Percentiles rank a stretch among this genome's conserved stretches.
phyloP scores from a whole-genome alignment of 1,140 invertebrate species.

The Drosophila neocordata region DNA sequence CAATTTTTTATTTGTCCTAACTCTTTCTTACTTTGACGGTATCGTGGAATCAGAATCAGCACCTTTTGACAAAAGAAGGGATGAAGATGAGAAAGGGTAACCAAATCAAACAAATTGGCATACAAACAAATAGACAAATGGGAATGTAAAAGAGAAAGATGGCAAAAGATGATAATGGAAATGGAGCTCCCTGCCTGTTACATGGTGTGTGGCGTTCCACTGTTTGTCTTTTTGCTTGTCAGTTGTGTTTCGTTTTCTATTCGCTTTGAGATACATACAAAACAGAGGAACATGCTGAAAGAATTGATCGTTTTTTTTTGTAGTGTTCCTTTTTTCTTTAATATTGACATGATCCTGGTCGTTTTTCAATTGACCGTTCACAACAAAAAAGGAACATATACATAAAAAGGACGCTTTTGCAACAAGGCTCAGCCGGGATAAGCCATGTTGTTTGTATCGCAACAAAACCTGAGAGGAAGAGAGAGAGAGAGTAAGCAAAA shows the following conservation, averaged over 20 bases:
- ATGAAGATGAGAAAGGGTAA: conserved; percentile 35
- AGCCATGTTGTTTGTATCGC: conserved; percentile 67
- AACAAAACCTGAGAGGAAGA: conserved; percentile 26
- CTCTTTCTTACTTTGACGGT: conserved; percentile 56
- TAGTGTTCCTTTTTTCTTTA: conserved; percentile 19
- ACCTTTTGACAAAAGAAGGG: conserved; percentile 10
- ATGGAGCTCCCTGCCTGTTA: conserved; percentile 8
- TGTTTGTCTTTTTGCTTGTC: conserved; percentile 47
- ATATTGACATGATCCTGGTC: conserved; percentile 57
- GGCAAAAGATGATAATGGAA: conserved; percentile 33
- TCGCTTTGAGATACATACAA: conserved; percentile 7
- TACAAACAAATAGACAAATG: conserved; percentile 62
- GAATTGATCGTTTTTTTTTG: conserved; percentile 23
- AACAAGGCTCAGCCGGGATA: conserved; percentile 81
- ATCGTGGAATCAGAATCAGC: conserved; percentile 53
- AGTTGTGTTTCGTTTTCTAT: conserved; percentile 29
- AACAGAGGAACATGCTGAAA: conserved; percentile 25
- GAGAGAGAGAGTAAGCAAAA: neutral
- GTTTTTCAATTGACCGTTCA: conserved; percentile 81
- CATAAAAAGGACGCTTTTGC: conserved; percentile 36
- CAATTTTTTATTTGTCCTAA: conserved; percentile 53
- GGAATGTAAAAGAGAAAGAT: conserved; percentile 57
- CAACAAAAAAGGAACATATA: conserved; percentile 31
- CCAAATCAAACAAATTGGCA: conserved; percentile 70
- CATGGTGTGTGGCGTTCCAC: conserved; percentile 61